Base-by-base conservation (phyloP, 2,797 vertebrate species). In the Microcaecilia unicolor region DNA sequence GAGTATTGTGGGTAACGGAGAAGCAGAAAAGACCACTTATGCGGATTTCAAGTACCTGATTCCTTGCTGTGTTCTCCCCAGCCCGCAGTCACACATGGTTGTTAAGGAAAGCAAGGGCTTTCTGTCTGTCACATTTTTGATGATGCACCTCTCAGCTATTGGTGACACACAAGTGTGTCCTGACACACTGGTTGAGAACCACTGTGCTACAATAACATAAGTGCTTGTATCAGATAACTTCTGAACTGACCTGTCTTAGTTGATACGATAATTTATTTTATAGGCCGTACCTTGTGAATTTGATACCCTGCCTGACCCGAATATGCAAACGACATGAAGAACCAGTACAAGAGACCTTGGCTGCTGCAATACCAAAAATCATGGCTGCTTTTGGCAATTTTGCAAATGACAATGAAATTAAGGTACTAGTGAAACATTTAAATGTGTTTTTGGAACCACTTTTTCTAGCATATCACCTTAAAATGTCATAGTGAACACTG, bases 221-320 rank as follows among this genome's bases (percentile, higher is more conserved):
- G 4, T 18, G 22, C 7, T 2, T 8, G 4, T 12, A 24, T 13
- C 13, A 5, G n/a, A 24, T 12, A 24, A 22, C 24, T 24, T 24
- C 7, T 12, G 13, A n/a, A n/a, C n/a, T n/a, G n/a, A n/a, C 11
- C 12, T 10, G 34, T 25, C 8, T 18, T 1, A n/a, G 22, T 30
- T 2, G 7, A 5, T 32, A 17, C 4, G 1, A 29, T 1, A 9
- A 4, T n/a, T 37, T 48, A 31, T 52, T 0, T 14, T 0, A 3
- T 55, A 98, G 95, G 67, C 95, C 96, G 0, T 98, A 99, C 60
- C 52, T 98, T 42, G 92, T 97, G 55, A 99, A 98, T 62, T 82
- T 99, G 28, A 51, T 98, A 46, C 96, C 94, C 1, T 99, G 96
- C 59, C 79, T 99, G 34, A 86, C 86, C 2, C 83, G 92, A 41